Percentiles rank a stretch among this genome's conserved stretches.
Conservation (phyloP, 2,113 vertebrate species). For the Dasypus novemcinctus region DNA sequence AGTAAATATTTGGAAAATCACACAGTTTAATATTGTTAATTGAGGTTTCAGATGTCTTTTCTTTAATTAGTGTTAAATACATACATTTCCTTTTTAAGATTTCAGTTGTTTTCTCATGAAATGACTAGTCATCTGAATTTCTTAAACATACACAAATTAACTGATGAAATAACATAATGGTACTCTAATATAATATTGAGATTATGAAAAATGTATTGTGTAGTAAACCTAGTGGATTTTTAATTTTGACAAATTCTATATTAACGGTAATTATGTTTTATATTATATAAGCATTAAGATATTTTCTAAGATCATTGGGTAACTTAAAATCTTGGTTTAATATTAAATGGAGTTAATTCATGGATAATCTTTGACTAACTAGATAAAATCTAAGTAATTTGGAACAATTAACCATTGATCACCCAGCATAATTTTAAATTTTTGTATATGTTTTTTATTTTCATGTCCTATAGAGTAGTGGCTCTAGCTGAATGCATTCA, state of each 20-base stretch:
- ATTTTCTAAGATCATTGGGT: background rate
- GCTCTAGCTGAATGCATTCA: background rate
- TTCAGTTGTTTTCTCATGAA: background rate
- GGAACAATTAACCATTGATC: background rate
- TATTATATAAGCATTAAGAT: background rate
- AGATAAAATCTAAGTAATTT: background rate
- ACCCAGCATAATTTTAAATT: background rate
- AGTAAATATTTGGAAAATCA: background rate
- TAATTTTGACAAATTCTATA: background rate
- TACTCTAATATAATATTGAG: background rate
- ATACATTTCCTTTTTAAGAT: background rate
- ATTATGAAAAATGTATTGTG: background rate
- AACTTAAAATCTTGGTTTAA: background rate
- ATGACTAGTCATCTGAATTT: background rate
- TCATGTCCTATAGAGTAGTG: background rate
- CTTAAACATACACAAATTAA: background rate
- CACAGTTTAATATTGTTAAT: background rate
- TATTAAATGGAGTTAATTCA: background rate
- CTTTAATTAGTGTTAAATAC: background rate
- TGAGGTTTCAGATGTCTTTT: background rate
- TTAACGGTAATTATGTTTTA: background rate
- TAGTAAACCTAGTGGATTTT: background rate
- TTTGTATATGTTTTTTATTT: background rate
- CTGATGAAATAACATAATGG: background rate
- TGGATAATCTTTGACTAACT: background rate